Evolutionary conservation across 2,113 vertebrate genomes (phyloP).

Genomic region (Craseonycteris thonglongyai): DNA sequence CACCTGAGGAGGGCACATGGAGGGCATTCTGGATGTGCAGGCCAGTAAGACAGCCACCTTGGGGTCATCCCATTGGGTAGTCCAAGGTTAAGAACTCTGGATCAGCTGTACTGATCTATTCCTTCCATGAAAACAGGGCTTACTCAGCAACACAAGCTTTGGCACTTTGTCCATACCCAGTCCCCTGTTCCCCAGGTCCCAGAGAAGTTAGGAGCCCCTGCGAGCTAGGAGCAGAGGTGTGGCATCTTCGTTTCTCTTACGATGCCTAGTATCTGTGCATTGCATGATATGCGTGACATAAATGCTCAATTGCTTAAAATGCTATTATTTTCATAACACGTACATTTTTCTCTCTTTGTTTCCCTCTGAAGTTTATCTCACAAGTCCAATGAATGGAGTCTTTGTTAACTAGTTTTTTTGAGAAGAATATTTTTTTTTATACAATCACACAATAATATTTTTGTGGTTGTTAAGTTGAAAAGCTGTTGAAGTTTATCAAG

Average conservation of each 20-base stretch:
- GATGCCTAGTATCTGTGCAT: accelerated
- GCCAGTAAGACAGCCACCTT: not conserved
- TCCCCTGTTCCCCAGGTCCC: accelerated
- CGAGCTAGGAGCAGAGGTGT: not conserved
- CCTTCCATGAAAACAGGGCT: not conserved
- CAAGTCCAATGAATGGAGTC: not conserved
- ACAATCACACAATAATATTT: not conserved
- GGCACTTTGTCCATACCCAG: too few relatives aligned
- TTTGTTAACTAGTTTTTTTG: not conserved
- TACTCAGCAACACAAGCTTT: not conserved
- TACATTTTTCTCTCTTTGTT: not conserved
- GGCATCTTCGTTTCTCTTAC: accelerated
- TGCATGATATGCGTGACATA: accelerated
- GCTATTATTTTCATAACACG: not conserved
- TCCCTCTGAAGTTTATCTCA: not conserved
- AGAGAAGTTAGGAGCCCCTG: not conserved
- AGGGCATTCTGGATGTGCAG: accelerated
- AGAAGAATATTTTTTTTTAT: not conserved
- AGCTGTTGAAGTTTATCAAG: not conserved
- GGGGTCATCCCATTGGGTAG: not conserved
- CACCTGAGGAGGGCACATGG: not conserved
- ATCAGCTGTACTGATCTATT: accelerated
- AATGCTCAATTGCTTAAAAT: not conserved
- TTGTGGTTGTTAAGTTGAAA: not conserved
- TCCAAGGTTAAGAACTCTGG: too few relatives aligned